Evolutionary conservation across 2,113 vertebrate species (phyloP).

Genomic region (Tyrannus savana): DNA sequence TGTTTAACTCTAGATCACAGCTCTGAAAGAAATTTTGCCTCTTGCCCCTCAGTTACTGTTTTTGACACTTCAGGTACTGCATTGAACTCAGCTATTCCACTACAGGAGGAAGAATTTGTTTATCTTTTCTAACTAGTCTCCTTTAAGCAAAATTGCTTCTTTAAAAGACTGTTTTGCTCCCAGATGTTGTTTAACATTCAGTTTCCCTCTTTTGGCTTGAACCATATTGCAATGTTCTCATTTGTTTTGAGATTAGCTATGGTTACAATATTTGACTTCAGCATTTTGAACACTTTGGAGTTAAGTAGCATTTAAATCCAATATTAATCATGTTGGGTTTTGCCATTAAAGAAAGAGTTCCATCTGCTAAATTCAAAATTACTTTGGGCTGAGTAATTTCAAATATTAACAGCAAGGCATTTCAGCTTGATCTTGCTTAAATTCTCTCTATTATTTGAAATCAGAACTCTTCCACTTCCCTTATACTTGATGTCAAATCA

Average conservation of each 20-base stretch:
- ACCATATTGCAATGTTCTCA: neutral
- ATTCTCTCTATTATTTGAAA: neutral
- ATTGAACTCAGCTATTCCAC: neutral
- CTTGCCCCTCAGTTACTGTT: neutral
- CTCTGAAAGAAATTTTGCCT: neutral
- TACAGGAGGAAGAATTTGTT: neutral
- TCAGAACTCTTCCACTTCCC: neutral
- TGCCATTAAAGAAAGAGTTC: neutral
- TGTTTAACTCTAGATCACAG: neutral
- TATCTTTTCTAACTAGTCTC: neutral
- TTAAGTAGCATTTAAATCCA: conserved; percentile 21
- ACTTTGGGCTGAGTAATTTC: neutral
- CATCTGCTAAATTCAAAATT: conserved; percentile 19
- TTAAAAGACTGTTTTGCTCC: neutral
- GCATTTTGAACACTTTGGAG: neutral
- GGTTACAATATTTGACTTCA: conserved; percentile 21
- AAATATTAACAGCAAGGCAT: neutral
- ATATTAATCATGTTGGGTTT: neutral
- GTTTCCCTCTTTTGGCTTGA: neutral
- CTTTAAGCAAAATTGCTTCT: neutral
- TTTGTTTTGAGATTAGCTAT: conserved; percentile 36
- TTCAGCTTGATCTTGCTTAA: neutral
- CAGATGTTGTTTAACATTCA: neutral
- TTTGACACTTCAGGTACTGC: neutral
- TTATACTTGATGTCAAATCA: neutral